Base-by-base conservation (phyloP, 2,797 vertebrate genomes). In the Diplodus puntazzo region DNA sequence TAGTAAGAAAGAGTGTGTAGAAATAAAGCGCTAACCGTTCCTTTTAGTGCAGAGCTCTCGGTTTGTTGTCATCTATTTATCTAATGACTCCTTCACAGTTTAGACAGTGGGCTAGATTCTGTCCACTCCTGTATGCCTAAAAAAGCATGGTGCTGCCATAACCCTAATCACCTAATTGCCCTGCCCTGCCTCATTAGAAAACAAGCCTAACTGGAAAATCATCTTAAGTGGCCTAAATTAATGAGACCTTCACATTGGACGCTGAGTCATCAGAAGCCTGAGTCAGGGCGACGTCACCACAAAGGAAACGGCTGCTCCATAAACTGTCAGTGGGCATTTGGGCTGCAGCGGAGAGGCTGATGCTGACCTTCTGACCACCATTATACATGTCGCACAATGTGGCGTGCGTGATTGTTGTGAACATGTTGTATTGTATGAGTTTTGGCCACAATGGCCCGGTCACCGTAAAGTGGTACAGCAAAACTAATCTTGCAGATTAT, bases 141-240 rank as follows among this genome's bases (percentile, higher is more conserved):
- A 90, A 90, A 89, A 95, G 92, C 92, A 94, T 3, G 2, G 75
- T n/a, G 58, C 89, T 92, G 92, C 92, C 92, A 93, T 88, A 90
- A 88, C 88, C 86, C 80, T 90, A 90, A 93, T 94, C 91, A 92
- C 82, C 89, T 92, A 94, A 95, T 93, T 93, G 91, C 88, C 87
- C 85, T 90, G 89, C 91, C 91, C 89, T 90, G 88, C 92, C 92
- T 95, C 92, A 92, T 95, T 93, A 94, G 89, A 94, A 94, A 94
- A 94, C 93, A 93, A 92, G 88, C 74, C 88, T 86, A 91, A 89
- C 91, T 92, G 94, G 93, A 94, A 94, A 94, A 94, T 88, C 74
- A 80, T 87, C 91, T 92, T 94, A 94, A 95, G 92, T 95, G 92
- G 90, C 68, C 75, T 81, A 88, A 92, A 93, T 93, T 93, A 94